Percentiles rank a stretch among this genome's conserved stretches.
Evolutionary conservation across 1,140 invertebrate species (phyloP).

Genomic region (Onthophagus taurus): DNA sequence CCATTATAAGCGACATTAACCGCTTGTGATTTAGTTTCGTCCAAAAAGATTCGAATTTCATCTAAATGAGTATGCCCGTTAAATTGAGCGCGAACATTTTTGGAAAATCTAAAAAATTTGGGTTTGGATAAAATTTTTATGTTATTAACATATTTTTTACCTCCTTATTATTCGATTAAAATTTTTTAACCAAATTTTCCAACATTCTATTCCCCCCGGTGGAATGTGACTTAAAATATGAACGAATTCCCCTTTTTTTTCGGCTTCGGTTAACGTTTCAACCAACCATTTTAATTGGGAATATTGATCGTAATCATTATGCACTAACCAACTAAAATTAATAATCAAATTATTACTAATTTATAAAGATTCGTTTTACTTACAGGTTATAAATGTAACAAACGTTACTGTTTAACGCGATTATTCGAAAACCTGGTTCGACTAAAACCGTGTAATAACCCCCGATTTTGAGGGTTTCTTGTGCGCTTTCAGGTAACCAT

Average conservation of each 20-base stretch:
- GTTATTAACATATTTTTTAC: slow-evolving; percentile 24
- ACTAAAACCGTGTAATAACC: slow-evolving; percentile 62
- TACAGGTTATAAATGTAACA: slow-evolving; percentile 66
- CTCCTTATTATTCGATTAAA: slow-evolving; percentile 51
- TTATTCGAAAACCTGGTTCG: slow-evolving; percentile 55
- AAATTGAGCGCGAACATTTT: slow-evolving; percentile 66
- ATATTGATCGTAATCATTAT: slow-evolving; percentile 50
- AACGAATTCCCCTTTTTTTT: slow-evolving; percentile 60
- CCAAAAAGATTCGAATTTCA: slow-evolving; percentile 53
- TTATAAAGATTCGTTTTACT: slow-evolving; percentile 23
- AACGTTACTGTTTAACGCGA: slow-evolving; percentile 65
- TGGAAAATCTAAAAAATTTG: slow-evolving; percentile 34
- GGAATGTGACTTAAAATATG: slow-evolving; percentile 80
- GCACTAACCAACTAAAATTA: slow-evolving; percentile 47
- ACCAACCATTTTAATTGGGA: slow-evolving; percentile 75
- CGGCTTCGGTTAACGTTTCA: slow-evolving; percentile 56
- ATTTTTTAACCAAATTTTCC: slow-evolving; percentile 55
- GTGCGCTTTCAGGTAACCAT: slow-evolving; percentile 54
- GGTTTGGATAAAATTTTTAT: neutral
- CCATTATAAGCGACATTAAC: slow-evolving; percentile 66
- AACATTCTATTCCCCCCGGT: slow-evolving; percentile 50
- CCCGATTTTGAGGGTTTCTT: slow-evolving; percentile 49
- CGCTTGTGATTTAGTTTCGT: slow-evolving; percentile 42
- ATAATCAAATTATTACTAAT: slow-evolving; percentile 7
- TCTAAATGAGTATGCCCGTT: slow-evolving; percentile 75